These are phyloP conservation scores for Melolontha melolontha DNA, from an alignment of 2,888 invertebrate species.

Conservation along the genomic window DNA sequence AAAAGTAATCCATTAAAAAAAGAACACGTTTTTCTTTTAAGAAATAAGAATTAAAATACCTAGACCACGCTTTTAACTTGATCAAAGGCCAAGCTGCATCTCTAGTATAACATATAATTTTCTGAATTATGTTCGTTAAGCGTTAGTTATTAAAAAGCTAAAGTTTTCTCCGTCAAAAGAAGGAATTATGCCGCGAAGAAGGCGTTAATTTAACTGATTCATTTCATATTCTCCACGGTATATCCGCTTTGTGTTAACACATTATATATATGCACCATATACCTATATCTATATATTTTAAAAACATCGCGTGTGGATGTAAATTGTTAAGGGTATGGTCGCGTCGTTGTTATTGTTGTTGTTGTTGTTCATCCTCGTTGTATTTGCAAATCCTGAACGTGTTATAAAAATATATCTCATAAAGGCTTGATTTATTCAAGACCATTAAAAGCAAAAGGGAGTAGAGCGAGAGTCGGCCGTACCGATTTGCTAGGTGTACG, in stretches of 20 bases:
- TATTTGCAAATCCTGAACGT: slow-evolving; percentile 41
- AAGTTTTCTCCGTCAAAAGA: background rate
- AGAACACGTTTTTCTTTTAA: no score
- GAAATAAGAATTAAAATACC: no score
- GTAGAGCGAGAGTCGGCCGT: slow-evolving; percentile 29
- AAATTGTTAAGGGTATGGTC: slow-evolving; percentile 35
- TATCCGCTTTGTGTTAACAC: background rate
- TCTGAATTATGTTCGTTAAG: background rate
- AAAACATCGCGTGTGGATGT: slow-evolving; percentile 29
- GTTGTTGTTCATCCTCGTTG: slow-evolving; percentile 39
- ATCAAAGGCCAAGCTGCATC: no score
- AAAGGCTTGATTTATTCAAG: slow-evolving; percentile 35
- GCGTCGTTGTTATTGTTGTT: slow-evolving; percentile 17
- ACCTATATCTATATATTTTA: slow-evolving; percentile 2
- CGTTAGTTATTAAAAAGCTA: background rate
- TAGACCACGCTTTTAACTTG: no score
- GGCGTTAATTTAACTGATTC: slow-evolving; percentile 17
- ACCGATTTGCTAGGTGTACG: slow-evolving; percentile 46
- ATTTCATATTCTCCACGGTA: slow-evolving; percentile 15
- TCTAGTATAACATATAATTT: background rate
- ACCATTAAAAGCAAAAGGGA: slow-evolving; percentile 36
- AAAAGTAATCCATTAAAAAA: no score
- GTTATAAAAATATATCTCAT: slow-evolving; percentile 43
- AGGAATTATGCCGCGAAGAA: background rate
- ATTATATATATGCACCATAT: slow-evolving; percentile 7